Evolutionary conservation across 2,113 vertebrate species (phyloP).

Genomic region (Dipodomys stephensi): DNA sequence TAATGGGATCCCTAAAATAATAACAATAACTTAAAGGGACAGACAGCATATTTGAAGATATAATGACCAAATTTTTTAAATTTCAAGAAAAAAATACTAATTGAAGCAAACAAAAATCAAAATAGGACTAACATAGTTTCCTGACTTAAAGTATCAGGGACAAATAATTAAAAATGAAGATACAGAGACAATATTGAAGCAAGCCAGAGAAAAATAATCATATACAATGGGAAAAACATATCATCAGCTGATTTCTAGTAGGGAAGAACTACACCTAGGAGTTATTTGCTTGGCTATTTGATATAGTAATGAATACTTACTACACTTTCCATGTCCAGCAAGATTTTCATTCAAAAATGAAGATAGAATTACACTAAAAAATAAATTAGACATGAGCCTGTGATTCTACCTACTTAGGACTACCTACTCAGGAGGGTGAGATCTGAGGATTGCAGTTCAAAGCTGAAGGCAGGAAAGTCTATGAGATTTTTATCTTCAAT

Average conservation of each 20-base stretch:
- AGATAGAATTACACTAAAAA: too few relatives aligned
- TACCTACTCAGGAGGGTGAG: too few relatives aligned
- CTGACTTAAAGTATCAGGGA: neutral
- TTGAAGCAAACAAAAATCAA: neutral
- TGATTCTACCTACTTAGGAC: too few relatives aligned
- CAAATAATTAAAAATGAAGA: neutral
- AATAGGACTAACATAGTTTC: neutral
- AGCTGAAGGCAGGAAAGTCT: too few relatives aligned
- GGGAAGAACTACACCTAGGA: neutral
- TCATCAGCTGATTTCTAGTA: conserved; percentile 13
- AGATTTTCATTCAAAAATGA: conserved; percentile 19
- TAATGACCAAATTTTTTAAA: neutral
- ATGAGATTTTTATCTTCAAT: too few relatives aligned
- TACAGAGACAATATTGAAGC: neutral
- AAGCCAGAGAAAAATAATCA: neutral
- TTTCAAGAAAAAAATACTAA: neutral
- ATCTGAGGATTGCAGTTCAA: too few relatives aligned
- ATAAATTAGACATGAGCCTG: too few relatives aligned
- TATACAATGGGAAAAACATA: neutral
- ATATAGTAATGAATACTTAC: neutral
- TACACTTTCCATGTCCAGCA: neutral
- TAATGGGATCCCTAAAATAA: too few relatives aligned
- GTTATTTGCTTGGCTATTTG: neutral
- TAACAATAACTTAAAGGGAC: neutral
- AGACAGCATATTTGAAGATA: neutral